Evolutionary conservation across 2,888 invertebrate genomes (phyloP), one percentile per base, ranked within the genome.

Genomic region (Agriopis marginaria): DNA sequence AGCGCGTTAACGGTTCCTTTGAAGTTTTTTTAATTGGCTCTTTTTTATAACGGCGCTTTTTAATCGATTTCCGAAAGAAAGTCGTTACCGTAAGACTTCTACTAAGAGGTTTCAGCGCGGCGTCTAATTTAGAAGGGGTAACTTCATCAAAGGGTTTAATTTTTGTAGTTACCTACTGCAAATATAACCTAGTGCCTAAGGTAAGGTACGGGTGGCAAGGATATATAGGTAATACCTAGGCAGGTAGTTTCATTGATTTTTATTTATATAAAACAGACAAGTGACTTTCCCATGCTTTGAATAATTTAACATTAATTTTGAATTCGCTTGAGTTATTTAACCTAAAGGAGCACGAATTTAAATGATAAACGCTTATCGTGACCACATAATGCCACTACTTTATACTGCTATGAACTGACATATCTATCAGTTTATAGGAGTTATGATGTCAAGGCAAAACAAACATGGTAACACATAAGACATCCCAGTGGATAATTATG

Each of bases 1-100:
- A 53, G 14, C 45, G 50, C 44, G 39, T 42, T 65, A 61, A 69
- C 62, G 53, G 70, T 63, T 44, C 40, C 45, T n/a, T 50, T 9
- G 17, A 12, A 39, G 47, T 62, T 51, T 54, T 64, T 64, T 44
- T 63, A 64, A 64, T 61, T 60, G 56, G 47, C 58, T 63, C 64
- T 39, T 63, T 50, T 56, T 58, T 45, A n/a, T 62, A 70, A 63
- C 70, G 59, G 63, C 49, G 32, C 23, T 45, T 47, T 50, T 66
- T 60, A 54, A 62, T 56, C 56, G 62, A 54, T 47, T 42, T 51
- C n/a, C 32, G 32, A 58, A 58, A 45, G 45, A 58, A 5, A 47
- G 32, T 32, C 32, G 3, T 5, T 32, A 32, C 32, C 32, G 32
- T 32, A 32, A 32, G 32, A 3, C 32, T 32, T 42, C 7, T 42